Evolutionary conservation across 2,113 vertebrate genomes (phyloP), one percentile per base, ranked within the genome.

Genomic region (Thunnus maccoyii): DNA sequence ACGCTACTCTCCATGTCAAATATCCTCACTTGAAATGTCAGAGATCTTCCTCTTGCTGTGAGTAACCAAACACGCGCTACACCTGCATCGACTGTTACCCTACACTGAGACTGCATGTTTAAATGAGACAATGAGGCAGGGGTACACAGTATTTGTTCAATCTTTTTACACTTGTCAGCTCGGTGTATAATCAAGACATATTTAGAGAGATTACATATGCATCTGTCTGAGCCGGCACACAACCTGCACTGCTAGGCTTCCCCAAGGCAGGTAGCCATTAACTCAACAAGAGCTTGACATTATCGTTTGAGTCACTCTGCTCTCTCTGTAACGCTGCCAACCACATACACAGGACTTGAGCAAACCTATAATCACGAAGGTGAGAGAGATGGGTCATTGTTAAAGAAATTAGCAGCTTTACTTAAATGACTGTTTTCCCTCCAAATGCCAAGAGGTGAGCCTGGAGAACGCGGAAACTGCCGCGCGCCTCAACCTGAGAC

Each of bases 351-450:
- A 15, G 25, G 50, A 15, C 54, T 30, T 0, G 0, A 5, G 30
- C 25, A 70, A 79, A 69, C 76, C 85, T 88, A 36, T 82, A 89
- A 91, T 90, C 77, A 86, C 9, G 61, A 46, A 70, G 76, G 83
- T 76, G 88, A 81, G 10, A 22, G 18, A 71, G 56, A 80, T n/a
- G 56, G 72, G 86, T 78, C 80, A 72, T 48, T 64, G 69, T 69
- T 56, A 52, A 55, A 76, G 89, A 73, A 90, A 92, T 86, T 77
- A 88, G 54, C 75, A 14, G 66, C n/a, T 56, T 52, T 65, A 75
- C 74, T 82, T 84, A 88, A 89, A 90, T 89, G 36, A 90, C 72
- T 88, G 81, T 92, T 90, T 91, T 87, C 55, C 12, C 61, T 76
- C 18, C 5, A 27, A 69, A 78, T 75, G 67, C 56, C 67, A 76